These are phyloP conservation scores for Chlamydotis undulata DNA, from an alignment of 2,113 vertebrate genomes.

Conservation along the genomic window DNA sequence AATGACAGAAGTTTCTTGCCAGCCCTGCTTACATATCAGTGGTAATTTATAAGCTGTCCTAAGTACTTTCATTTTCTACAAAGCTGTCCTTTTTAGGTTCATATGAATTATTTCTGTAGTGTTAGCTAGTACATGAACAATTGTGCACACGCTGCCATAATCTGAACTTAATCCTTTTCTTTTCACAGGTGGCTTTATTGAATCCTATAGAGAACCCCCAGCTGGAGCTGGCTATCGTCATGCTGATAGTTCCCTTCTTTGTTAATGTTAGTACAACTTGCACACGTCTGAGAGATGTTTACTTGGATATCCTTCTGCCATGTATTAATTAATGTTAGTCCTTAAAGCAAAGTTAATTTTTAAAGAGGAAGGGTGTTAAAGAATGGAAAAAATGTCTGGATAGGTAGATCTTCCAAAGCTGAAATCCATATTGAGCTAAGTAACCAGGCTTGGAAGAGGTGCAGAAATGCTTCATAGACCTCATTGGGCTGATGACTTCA, in stretches of 20 bases:
- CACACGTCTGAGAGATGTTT: not conserved
- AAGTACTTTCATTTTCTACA: not conserved
- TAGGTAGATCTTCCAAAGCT: not conserved
- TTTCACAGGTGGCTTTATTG: conserved; percentile 87
- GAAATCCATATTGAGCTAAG: not conserved
- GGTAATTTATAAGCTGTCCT: not conserved
- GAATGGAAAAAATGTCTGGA: not conserved
- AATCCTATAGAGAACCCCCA: conserved; percentile 91
- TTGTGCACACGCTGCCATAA: not conserved
- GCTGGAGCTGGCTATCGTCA: conserved; percentile 94
- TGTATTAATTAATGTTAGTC: not conserved
- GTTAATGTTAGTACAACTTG: conserved; percentile 87
- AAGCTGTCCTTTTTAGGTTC: not conserved
- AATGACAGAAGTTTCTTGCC: not conserved
- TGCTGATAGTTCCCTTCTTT: conserved; percentile 98
- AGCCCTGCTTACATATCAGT: not conserved
- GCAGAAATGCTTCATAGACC: not conserved
- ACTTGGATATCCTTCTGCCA: not conserved
- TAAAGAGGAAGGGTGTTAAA: not conserved
- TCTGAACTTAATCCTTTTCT: conserved; percentile 58
- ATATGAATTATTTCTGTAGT: not conserved
- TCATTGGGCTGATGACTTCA: not conserved
- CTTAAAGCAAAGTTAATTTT: not conserved
- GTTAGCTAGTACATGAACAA: not conserved
- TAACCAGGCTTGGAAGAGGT: not conserved